Evolutionary conservation across 2,113 vertebrate species (phyloP), one percentile per base, ranked within the genome.

Genomic region (Trinectes maculatus): DNA sequence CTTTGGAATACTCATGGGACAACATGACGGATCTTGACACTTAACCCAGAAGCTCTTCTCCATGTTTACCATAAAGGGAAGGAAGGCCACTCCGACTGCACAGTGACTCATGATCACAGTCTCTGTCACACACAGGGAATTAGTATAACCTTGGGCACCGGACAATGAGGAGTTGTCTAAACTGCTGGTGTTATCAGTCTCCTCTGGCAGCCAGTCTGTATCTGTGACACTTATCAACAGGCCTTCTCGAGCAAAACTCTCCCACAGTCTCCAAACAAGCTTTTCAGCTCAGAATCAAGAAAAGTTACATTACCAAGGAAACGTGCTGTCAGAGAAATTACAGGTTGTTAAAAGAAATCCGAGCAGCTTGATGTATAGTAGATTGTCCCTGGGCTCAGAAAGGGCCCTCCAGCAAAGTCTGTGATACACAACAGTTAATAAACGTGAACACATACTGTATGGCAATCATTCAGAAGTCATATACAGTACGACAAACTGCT

Each of bases 151-250:
- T 87, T 82, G 87, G 43, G 74, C 56, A 33, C 42, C n/a, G 80
- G 86, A 92, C 89, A 92, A 91, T 87, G 79, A 84, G 71, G 44
- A 78, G 78, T 70, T 91, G 89, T 89, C 63, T 88, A 21, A 67
- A 43, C 62, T 36, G 72, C 80, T 43, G 21, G 31, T 85, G 71
- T 83, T 86, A 87, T 88, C 83, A 60, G 66, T 47, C 68, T 76
- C 40, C 72, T 75, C 25, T 47, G 26, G 21, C 40, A 48, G 71
- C 53, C 61, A 4, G 34, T 74, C 54, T 46, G 61, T 71, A 80
- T 75, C 70, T 65, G 53, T 67, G 59, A 62, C 79, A 79, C 54
- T 68, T 82, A 83, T 85, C 83, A 76, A 64, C 55, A 73, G 64
- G 69, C 70, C 62, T 42, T 65, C 54, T 71, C 62, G 31, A 54